Evolutionary conservation across 1,140 invertebrate species (phyloP).

Genomic region (Drosophila dunni): DNA sequence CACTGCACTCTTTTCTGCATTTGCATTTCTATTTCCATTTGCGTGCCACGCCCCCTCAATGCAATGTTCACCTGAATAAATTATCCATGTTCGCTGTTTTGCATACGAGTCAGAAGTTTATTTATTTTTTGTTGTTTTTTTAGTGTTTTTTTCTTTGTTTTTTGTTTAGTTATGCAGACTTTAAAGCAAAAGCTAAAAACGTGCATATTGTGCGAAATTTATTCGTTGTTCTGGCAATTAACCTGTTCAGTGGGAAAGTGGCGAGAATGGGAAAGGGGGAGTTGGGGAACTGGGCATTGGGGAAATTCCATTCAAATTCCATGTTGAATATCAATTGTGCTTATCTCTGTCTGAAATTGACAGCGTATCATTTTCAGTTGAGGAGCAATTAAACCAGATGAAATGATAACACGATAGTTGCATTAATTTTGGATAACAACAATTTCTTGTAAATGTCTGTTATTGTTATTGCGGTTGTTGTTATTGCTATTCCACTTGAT

Average conservation of each 20-base stretch:
- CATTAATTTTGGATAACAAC: constrained; percentile 67
- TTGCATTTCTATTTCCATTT: constrained; percentile 76
- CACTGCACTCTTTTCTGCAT: constrained; percentile 46
- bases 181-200: constrained; percentile 42
- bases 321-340: constrained; percentile 7
- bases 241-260: not conserved
- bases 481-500: constrained; percentile 16
- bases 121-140: not conserved
- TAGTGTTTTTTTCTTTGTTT: not conserved
- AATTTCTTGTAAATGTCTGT: constrained; percentile 55
- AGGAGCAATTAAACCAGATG: not conserved
- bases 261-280: too few relatives aligned
- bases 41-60: constrained; percentile 35
- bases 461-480: constrained; percentile 29
- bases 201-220: constrained; percentile 20
- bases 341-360: constrained; percentile 8
- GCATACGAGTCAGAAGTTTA: constrained; percentile 42
- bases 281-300: not conserved
- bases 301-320: not conserved
- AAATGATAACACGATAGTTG: constrained; percentile 54
- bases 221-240: constrained; percentile 13
- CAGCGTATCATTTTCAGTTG: constrained; percentile 21
- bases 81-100: constrained; percentile 65
- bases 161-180: not conserved
- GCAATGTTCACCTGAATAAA: constrained; percentile 72